Percentiles rank a stretch among this genome's conserved stretches.
Evolutionary conservation across 2,888 invertebrate genomes (phyloP).

Genomic region (Trachelus iudaicus): DNA sequence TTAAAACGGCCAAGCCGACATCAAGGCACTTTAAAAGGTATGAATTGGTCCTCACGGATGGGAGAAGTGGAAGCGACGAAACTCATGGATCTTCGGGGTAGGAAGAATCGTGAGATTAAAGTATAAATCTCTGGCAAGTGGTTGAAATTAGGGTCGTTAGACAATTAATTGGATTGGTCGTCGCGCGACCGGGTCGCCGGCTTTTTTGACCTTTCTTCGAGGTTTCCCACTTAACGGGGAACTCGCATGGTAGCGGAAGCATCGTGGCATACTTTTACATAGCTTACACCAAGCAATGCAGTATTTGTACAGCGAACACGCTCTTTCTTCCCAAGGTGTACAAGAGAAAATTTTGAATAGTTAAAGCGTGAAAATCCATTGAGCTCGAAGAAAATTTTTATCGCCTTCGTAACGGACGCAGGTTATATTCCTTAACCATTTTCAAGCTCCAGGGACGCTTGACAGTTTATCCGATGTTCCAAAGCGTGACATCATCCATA

Average conservation of each 20-base stretch:
- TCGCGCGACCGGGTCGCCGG: slow-evolving; percentile 6
- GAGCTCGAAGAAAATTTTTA: background rate
- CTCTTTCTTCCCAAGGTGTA: background rate
- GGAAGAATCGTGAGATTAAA: slow-evolving; percentile 11
- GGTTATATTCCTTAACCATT: background rate
- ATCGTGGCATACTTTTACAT: background rate
- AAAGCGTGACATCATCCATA: background rate
- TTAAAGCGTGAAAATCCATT: background rate
- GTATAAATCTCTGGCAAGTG: slow-evolving; percentile 34
- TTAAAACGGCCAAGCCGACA: too few relatives aligned
- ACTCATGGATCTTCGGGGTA: background rate
- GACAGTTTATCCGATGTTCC: background rate
- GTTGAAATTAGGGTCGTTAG: slow-evolving; percentile 36
- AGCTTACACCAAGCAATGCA: background rate
- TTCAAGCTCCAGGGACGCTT: background rate
- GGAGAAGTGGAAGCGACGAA: background rate
- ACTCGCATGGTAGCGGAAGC: background rate
- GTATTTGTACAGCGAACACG: background rate
- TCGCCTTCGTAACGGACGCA: background rate
- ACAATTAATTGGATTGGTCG: slow-evolving; percentile 31
- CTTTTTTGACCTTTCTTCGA: background rate
- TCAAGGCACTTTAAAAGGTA: background rate
- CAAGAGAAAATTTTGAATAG: background rate
- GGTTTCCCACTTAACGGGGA: background rate
- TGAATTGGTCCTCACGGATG: background rate